These are phyloP conservation scores for Lineus longissimus DNA, from an alignment of 1,140 invertebrate species.

Conservation along the genomic window DNA sequence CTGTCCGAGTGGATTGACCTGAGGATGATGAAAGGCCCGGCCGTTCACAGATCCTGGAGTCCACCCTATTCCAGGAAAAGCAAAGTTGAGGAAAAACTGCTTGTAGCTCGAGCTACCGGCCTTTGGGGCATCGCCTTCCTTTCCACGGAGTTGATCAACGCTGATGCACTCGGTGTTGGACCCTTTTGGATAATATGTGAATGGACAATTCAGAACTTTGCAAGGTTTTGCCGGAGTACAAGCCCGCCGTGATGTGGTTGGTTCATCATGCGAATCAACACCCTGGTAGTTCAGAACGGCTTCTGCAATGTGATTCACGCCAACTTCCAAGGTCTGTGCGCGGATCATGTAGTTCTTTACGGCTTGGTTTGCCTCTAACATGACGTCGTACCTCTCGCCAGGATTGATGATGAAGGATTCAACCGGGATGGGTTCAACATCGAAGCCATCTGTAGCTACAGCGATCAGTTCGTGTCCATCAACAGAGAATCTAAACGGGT, in stretches of 20 bases:
- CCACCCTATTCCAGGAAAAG: not conserved
- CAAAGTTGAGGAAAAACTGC: not conserved
- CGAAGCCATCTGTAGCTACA: conserved; percentile 74
- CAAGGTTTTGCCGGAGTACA: not conserved
- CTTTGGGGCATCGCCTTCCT: not conserved
- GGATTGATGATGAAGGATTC: conserved; percentile 77
- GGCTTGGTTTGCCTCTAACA: conserved; percentile 68
- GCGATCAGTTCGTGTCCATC: conserved; percentile 72
- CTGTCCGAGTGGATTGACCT: not conserved
- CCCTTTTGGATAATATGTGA: conserved; percentile 44
- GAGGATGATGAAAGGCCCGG: not conserved
- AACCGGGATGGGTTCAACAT: conserved; percentile 70
- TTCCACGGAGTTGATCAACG: not conserved
- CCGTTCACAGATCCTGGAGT: not conserved
- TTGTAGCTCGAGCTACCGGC: not conserved
- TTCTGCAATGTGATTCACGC: conserved; percentile 69
- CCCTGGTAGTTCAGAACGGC: conserved; percentile 77
- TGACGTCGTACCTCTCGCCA: conserved; percentile 82
- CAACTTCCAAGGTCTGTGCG: conserved; percentile 66
- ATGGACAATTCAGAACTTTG: conserved; percentile 18
- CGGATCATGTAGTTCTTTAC: conserved; percentile 79
- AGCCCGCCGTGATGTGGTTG: not conserved
- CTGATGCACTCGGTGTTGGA: conserved; percentile 47
- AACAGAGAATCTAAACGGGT: conserved; percentile 78
- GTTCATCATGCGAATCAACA: conserved; percentile 57